These are phyloP conservation scores for human (Homo sapiens) DNA, from an alignment of 2,113 vertebrate genomes.

Conservation along the genomic window DNA sequence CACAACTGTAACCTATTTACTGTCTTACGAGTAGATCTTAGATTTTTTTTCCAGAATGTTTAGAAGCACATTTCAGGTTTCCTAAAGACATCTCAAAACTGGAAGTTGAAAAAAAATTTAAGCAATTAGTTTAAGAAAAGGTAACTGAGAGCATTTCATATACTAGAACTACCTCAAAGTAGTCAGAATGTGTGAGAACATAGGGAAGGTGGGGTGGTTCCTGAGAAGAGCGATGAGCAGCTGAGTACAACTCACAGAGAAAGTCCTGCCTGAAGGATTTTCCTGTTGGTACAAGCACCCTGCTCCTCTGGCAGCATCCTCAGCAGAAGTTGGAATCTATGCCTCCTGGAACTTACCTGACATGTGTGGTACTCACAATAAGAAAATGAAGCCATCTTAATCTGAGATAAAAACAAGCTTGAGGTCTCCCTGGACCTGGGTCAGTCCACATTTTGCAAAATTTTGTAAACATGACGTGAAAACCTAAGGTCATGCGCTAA, in stretches of 20 bases:
- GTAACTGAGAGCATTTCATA: not conserved
- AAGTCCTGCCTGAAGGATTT: constrained; percentile 86
- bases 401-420: constrained; percentile 84
- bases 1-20: not conserved
- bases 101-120: not conserved
- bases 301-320: constrained; percentile 91
- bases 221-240: constrained; percentile 67
- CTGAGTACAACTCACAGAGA: constrained; percentile 84
- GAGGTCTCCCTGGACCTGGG: constrained; percentile 73
- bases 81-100: not conserved
- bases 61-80: constrained; percentile 10
- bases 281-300: constrained; percentile 86
- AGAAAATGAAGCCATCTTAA: constrained; percentile 89
- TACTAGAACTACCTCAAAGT: not conserved
- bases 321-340: constrained; percentile 83
- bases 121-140: not conserved
- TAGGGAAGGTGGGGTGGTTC: not conserved
- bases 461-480: constrained; percentile 83
- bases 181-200: not conserved
- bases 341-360: constrained; percentile 87
- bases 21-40: not conserved
- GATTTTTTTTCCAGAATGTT: not conserved
- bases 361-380: constrained; percentile 89
- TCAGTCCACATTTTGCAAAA: constrained; percentile 85
- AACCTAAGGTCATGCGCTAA: not conserved